These are phyloP conservation scores for Trilocha varians DNA, from an alignment of 2,888 invertebrate species.

Conservation along the genomic window DNA sequence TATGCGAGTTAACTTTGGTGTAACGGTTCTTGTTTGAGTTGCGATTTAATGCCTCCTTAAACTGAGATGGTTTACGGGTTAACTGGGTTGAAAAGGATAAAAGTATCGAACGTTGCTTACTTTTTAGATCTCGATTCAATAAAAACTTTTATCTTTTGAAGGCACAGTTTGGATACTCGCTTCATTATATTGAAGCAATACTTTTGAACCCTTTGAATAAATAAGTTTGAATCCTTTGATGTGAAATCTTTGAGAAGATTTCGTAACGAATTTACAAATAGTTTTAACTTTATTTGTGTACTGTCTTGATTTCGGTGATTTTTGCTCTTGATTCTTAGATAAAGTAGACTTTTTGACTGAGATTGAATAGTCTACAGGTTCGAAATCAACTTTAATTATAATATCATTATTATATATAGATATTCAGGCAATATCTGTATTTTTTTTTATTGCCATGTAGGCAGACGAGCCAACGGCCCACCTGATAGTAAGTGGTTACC, in stretches of 20 bases:
- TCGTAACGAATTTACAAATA: neutral
- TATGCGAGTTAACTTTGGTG: slow-evolving; percentile 72
- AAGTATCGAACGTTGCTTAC: slow-evolving; percentile 62
- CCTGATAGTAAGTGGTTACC: too few relatives aligned
- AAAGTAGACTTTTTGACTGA: too few relatives aligned
- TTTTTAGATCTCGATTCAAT: slow-evolving; percentile 59
- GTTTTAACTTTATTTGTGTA: neutral
- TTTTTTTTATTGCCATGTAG: too few relatives aligned
- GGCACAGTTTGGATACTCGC: slow-evolving; percentile 34
- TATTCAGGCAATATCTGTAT: too few relatives aligned
- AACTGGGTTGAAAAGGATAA: slow-evolving; percentile 66
- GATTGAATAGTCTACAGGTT: too few relatives aligned
- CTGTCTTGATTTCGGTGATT: neutral
- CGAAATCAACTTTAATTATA: too few relatives aligned
- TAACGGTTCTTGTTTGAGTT: slow-evolving; percentile 73
- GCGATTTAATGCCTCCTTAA: slow-evolving; percentile 74
- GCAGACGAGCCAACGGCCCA: too few relatives aligned
- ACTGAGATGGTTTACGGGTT: slow-evolving; percentile 73
- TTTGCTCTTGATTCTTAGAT: neutral
- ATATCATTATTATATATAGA: too few relatives aligned
- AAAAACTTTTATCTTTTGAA: slow-evolving; percentile 59
- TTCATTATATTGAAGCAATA: slow-evolving; percentile 27
- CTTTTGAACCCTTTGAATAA: slow-evolving; percentile 11
- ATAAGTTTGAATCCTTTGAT: neutral
- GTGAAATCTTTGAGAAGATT: neutral